Evolutionary conservation across 2,888 invertebrate genomes (phyloP), one percentile per base, ranked within the genome.

Genomic region (Mythimna lalbum): DNA sequence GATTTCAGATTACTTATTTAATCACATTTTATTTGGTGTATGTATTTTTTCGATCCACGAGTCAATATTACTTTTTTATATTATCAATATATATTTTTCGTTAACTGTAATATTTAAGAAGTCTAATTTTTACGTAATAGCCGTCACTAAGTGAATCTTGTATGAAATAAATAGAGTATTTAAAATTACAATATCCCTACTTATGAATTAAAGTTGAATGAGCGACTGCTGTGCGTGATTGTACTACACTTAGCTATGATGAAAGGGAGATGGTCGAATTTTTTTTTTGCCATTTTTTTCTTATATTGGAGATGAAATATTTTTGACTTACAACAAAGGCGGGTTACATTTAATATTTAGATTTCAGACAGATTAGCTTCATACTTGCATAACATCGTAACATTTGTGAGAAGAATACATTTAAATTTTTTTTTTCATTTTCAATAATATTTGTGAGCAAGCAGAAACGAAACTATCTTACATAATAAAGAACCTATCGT

Each of bases 401-500:
- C 53, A 23, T 66, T 61, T 73, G 39, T 65, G 61, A 69, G 50
- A 76, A 68, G 63, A 72, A 60, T 31, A 63, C 3, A 50, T 72
- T 64, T 62, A 74, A 70, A 64, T 57, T 67, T 80, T 77, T 77
- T 76, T 72, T 76, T 72, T 69, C 23, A 59, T 64, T 61, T 72
- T 76, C 73, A 67, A 66, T 36, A 62, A 52, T 70, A 63, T 73
- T 75, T 65, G 74, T 63, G 77, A 85, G 87, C 88, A 91, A 91
- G 89, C 88, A 87, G 90, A 92, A 92, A 90, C 88, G 64, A 88
- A 84, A 88, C 90, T 86, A 90, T 91, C 90, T 90, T 90, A 89
- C 69, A 84, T 74, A 69, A 66, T 81, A 80, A 85, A 91, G 89
- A 89, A 90, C 92, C 94, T 94, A 93, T 92, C 94, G 93, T 94